Evolutionary conservation across 2,113 vertebrate species (phyloP).

Genomic region (Heterocephalus glaber): DNA sequence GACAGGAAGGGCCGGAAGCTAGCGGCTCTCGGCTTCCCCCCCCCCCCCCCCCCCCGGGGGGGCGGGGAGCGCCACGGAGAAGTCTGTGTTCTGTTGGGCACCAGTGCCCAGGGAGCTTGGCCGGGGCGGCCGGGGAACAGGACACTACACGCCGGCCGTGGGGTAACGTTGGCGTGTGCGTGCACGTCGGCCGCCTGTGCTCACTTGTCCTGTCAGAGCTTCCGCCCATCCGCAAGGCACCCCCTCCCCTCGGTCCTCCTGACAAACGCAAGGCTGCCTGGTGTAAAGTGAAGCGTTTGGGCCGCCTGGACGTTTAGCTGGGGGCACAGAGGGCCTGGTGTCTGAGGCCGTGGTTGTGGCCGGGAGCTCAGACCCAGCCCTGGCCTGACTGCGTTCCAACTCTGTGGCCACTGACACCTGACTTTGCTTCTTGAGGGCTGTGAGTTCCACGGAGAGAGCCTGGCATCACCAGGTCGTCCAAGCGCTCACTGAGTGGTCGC

Average conservation of each 20-base stretch:
- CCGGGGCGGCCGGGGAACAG: conserved; percentile 70
- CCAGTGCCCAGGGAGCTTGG: conserved; percentile 75
- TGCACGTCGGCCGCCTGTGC: conserved; percentile 40
- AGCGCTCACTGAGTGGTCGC: background rate
- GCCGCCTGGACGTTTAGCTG: background rate
- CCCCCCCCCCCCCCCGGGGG: too few relatives aligned
- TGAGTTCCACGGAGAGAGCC: background rate
- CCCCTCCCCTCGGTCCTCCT: conserved; percentile 21
- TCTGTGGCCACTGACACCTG: background rate
- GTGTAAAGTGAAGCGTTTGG: conserved; percentile 35
- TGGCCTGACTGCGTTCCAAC: background rate
- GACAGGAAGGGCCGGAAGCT: background rate
- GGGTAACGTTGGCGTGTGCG: conserved; percentile 32
- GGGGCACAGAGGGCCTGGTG: background rate
- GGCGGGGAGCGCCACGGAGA: background rate
- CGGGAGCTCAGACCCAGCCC: background rate
- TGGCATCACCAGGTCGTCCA: background rate
- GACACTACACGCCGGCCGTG: conserved; percentile 38
- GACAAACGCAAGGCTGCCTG: background rate
- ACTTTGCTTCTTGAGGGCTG: background rate
- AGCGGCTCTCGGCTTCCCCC: too few relatives aligned
- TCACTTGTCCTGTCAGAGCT: conserved; percentile 23
- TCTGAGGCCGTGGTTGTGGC: rapidly evolving
- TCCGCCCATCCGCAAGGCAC: background rate
- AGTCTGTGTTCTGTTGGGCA: conserved; percentile 52